These are phyloP conservation scores for Hylaea fasciaria DNA, from an alignment of 2,888 invertebrate genomes.

Conservation along the genomic window DNA sequence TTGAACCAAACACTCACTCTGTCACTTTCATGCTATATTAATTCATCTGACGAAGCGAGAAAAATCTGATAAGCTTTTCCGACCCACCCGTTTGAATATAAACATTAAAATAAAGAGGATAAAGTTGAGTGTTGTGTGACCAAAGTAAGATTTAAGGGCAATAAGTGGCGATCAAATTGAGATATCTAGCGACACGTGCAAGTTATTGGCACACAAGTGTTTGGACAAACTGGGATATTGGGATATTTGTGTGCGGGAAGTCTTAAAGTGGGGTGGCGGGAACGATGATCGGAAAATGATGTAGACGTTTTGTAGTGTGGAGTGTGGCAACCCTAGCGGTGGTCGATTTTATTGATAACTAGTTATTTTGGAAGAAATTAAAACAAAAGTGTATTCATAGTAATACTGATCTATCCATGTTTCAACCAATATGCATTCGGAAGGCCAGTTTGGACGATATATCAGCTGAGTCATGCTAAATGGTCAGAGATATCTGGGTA, in stretches of 20 bases:
- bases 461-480: too few species aligned
- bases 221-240: constrained; percentile 80
- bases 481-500: too few species aligned
- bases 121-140: constrained; percentile 37
- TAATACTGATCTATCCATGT: too few species aligned
- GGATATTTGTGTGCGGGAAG: constrained; percentile 77
- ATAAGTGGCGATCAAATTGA: constrained; percentile 77
- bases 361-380: too few species aligned
- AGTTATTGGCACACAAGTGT: constrained; percentile 81
- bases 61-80: constrained; percentile 55
- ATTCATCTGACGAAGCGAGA: constrained; percentile 62
- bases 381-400: too few species aligned
- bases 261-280: constrained; percentile 37
- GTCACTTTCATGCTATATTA: constrained; percentile 71
- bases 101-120: constrained; percentile 27
- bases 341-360: too few species aligned
- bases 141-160: constrained; percentile 52
- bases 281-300: constrained; percentile 31
- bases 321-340: not conserved
- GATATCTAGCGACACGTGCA: constrained; percentile 79
- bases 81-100: constrained; percentile 18
- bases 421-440: too few species aligned
- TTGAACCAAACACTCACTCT: constrained; percentile 51
- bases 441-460: too few species aligned
- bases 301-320: not conserved